Conservation (phyloP, 2,113 vertebrate genomes). For the Trogon surrucura region DNA sequence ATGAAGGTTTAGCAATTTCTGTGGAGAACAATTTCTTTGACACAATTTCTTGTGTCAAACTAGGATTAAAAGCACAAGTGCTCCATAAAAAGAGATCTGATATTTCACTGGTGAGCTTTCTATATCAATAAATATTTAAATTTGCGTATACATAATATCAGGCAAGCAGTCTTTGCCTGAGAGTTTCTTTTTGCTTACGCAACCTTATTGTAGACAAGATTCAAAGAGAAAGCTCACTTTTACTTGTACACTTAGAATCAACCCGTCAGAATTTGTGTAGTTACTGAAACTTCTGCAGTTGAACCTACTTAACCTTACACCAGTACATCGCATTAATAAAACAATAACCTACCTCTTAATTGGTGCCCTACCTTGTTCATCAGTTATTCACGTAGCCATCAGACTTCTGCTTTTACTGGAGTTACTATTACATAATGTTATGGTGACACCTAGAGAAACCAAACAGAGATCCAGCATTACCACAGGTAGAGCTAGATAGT, state of each 20-base stretch:
- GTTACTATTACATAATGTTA: neutral
- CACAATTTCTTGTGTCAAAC: neutral
- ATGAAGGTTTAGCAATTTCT: neutral
- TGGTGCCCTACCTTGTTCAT: neutral
- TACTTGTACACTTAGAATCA: neutral
- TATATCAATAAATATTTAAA: neutral
- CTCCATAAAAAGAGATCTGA: neutral
- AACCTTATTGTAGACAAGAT: neutral
- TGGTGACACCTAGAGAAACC: slow-evolving; percentile 45
- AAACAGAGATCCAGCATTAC: neutral
- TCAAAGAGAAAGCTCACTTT: neutral
- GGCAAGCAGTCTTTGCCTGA: neutral
- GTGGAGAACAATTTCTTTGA: neutral
- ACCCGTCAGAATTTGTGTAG: neutral
- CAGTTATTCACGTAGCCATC: neutral
- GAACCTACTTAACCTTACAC: neutral
- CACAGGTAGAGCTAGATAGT: neutral
- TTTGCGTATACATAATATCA: neutral
- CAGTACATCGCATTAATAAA: neutral
- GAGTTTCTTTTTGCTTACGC: neutral
- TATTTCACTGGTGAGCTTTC: neutral
- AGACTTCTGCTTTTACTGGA: neutral
- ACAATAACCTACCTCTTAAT: neutral
- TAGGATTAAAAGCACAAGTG: neutral
- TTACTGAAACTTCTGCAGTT: neutral